A percentile compares a stretch with the other conserved stretches of the same genome.
These are phyloP conservation scores for Exocentrus adspersus DNA, from an alignment of 2,888 invertebrate genomes.

Conservation along the genomic window DNA sequence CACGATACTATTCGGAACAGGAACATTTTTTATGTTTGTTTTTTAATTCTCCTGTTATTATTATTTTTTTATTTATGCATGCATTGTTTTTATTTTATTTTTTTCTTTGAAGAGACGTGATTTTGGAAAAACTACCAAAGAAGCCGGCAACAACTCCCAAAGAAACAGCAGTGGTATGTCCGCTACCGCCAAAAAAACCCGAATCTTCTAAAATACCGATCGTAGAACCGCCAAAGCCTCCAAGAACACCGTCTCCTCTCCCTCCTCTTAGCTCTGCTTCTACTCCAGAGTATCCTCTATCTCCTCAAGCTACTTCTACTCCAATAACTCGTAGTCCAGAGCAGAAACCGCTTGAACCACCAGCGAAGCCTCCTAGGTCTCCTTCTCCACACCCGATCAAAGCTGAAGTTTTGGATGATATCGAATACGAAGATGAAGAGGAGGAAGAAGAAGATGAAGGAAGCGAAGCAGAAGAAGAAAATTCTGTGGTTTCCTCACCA, in stretches of 20 bases:
- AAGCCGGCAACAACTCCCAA: conserved; percentile 35
- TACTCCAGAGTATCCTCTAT: conserved; percentile 30
- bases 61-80: conserved; percentile 7
- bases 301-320: conserved; percentile 10
- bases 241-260: conserved; percentile 34
- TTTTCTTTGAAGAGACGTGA: conserved; percentile 54
- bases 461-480: conserved; percentile 44
- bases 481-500: conserved; percentile 50
- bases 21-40: not conserved
- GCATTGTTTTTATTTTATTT: conserved; percentile 42
- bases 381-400: conserved; percentile 57
- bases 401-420: conserved; percentile 51
- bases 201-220: conserved; percentile 44
- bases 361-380: conserved; percentile 56
- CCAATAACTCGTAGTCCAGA: conserved; percentile 10
- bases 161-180: conserved; percentile 45
- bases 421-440: conserved; percentile 53
- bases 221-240: conserved; percentile 42
- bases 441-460: conserved; percentile 49
- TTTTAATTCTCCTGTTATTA: not conserved
- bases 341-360: conserved; percentile 44
- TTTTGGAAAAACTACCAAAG: conserved; percentile 50
- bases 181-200: conserved; percentile 43
- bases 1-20: too few species aligned
- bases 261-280: conserved; percentile 28